phyloP scores from a whole-genome alignment of 30 jellyfish, hydroid and myxozoan species.

The Nemopilema nomurai region DNA sequence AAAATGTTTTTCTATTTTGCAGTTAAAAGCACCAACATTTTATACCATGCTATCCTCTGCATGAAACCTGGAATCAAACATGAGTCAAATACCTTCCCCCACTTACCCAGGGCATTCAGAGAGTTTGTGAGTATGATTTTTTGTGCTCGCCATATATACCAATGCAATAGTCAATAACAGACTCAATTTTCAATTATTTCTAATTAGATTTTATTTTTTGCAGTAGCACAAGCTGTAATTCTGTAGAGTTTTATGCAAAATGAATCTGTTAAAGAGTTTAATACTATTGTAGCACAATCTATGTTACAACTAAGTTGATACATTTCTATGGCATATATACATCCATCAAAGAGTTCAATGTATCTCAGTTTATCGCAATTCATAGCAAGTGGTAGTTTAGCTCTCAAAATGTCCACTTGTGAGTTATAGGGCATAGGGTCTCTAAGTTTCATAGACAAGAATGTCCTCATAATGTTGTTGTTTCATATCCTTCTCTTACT shows the following conservation, averaged over 20 bases:
- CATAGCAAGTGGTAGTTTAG: background rate
- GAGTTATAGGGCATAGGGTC: background rate
- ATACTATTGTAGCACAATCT: too few species aligned
- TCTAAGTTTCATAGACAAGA: too few species aligned
- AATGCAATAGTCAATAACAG: too few species aligned
- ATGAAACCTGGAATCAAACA: constrained; percentile 4
- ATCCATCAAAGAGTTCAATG: background rate
- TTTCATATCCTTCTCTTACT: background rate
- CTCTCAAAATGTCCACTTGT: background rate
- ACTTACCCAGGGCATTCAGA: constrained; percentile 31
- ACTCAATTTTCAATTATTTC: too few species aligned
- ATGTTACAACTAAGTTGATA: too few species aligned
- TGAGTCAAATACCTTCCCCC: constrained; percentile 57
- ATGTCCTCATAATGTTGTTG: background rate
- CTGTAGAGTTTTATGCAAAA: too few species aligned
- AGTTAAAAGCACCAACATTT: background rate
- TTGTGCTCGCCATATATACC: background rate
- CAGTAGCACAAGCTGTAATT: too few species aligned
- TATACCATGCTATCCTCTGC: background rate
- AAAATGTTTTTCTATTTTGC: background rate
- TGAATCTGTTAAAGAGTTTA: too few species aligned
- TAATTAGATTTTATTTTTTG: too few species aligned
- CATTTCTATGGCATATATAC: background rate
- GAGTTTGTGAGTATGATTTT: constrained; percentile 14
- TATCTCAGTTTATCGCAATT: background rate